Base-by-base conservation (phyloP, 2,113 vertebrate species). In the Acanthochromis polyacanthus region DNA sequence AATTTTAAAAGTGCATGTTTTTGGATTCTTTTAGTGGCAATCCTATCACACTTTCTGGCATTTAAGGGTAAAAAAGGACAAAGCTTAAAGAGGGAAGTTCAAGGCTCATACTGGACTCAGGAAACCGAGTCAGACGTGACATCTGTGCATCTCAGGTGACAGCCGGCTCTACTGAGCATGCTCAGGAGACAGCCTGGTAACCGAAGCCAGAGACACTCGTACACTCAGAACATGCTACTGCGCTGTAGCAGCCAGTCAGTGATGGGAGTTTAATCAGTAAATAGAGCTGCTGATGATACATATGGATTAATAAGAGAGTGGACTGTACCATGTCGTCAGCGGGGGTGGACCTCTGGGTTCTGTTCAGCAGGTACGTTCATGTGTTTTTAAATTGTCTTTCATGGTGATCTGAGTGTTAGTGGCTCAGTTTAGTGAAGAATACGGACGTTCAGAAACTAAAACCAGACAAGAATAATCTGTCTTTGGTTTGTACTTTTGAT, bases 101-200 rank as follows among this genome's bases (percentile, higher is more conserved):
- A 57, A 60, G 4, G 36, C 53, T 62, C 9, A 3, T 56, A 17
- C 61, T 20, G 45, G 62, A 71, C 9, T 56, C 75, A 50, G 57
- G 43, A 50, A 4, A 15, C 28, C 32, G 62, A 71, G 75, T 78
- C 76, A 43, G 30, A 71, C 23, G 3, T 38, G 57, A 83, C 81
- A 79, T 36, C 76, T 84, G 78, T 43, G 58, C 36, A 36, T 91
- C 89, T 95, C 92, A 82, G 90, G 91, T 95, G 83, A 86, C 94
- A 70, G 64, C 8, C 0, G 10, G 25, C 73, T 65, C 46, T 38
- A 82, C 88, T 90, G 91, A 78, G 90, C 91, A 88, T 93, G 92
- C 91, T 80, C 91, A 68, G 25, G 2, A 52, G 38, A 60, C 1
- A 8, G 62, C 58, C 80, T 78, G 71, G 91, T 92, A 93, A 93